Conservation (phyloP, 2,797 vertebrate genomes). For the Lophotriccus pileatus region DNA sequence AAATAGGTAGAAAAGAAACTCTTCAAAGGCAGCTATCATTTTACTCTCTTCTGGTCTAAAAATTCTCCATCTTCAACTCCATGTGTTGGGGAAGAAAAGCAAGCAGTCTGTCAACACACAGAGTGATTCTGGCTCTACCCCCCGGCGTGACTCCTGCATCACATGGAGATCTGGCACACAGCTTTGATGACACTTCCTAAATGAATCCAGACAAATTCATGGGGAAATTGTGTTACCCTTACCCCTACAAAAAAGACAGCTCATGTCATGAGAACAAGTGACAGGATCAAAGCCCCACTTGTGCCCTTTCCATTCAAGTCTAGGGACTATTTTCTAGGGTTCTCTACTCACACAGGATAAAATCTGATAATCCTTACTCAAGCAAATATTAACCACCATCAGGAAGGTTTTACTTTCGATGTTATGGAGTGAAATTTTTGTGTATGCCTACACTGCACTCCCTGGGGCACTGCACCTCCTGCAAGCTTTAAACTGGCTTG, state of each 20-base stretch:
- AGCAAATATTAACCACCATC: background rate
- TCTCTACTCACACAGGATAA: background rate
- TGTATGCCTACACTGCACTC: background rate
- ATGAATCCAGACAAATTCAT: background rate
- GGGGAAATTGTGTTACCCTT: background rate
- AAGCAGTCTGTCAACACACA: background rate
- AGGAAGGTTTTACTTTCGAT: background rate
- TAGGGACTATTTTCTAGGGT: background rate
- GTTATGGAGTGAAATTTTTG: background rate
- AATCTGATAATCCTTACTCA: background rate
- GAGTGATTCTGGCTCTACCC: background rate
- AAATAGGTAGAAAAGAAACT: background rate
- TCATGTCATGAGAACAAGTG: background rate
- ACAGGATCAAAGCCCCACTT: background rate
- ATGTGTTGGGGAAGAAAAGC: background rate
- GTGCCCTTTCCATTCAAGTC: rapidly evolving
- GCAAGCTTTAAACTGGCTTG: background rate
- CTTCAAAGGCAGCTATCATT: background rate
- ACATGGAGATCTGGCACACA: background rate
- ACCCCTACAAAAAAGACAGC: background rate
- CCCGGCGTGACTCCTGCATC: background rate
- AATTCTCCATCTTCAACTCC: background rate
- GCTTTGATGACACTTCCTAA: slow-evolving; percentile 5
- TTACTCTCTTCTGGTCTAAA: background rate
- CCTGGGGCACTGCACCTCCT: background rate